Evolutionary conservation across 2,797 vertebrate genomes (phyloP), one percentile per base, ranked within the genome.

Genomic region (Gallinago stenura): DNA sequence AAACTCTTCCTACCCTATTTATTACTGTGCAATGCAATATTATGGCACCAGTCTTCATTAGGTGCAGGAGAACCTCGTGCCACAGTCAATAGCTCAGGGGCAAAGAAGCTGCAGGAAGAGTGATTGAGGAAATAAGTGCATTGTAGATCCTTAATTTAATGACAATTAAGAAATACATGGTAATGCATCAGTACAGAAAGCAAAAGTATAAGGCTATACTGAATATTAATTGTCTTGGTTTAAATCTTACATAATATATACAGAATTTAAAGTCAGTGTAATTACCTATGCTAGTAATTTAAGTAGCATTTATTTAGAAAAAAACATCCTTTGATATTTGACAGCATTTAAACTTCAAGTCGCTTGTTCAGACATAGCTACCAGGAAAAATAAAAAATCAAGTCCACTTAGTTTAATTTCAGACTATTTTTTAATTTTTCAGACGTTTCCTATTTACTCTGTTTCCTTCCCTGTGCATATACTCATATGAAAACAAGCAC

Each of bases 261-360:
- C 41, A 24, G 80, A 78, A 75, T 81, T 80, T 54, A 64, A 91
- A 87, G 56, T 72, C 66, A 60, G 6, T 33, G 24, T 76, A 64
- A 73, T 90, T 90, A 88, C 58, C 62, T 72, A 41, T 72, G 57
- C 53, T 56, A 30, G 71, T 89, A 75, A 94, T 88, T 87, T 57
- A 89, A 93, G 94, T 94, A 93, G 45, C 71, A 70, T 84, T 87
- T 77, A 33, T 78, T 61, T 77, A 53, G 89, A 83, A 78, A 43
- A 71, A 89, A 68, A 64, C 43, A 41, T 85, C 70, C 57, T 76
- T 71, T 83, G 90, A 48, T n/a, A 54, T 91, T 61, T 91, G 76
- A 60, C 46, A 89, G 83, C 21, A 9, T 83, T 84, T 78, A 54
- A 91, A 73, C 78, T 83, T 90, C 9, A 15, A 4, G 11, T 24